Percentiles rank a stretch among this genome's conserved stretches.
These are phyloP conservation scores for Nesometra sesokonis DNA, from an alignment of 35 echinoderm and acorn worm genomes.

Conservation along the genomic window DNA sequence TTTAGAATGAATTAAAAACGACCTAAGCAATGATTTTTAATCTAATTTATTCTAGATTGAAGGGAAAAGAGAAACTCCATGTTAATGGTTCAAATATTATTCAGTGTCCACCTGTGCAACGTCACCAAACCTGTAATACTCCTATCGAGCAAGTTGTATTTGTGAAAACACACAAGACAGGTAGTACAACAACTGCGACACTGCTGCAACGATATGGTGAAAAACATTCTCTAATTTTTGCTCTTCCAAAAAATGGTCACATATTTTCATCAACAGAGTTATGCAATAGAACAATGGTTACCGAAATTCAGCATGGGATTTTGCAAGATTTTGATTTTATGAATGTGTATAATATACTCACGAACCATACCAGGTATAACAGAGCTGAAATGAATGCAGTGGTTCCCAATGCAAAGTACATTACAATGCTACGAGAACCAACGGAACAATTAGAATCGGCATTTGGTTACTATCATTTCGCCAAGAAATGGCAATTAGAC, in stretches of 20 bases:
- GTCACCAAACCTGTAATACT: no score
- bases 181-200: conserved; percentile 9
- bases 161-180: conserved; percentile 39
- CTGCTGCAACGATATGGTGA: conserved; percentile 30
- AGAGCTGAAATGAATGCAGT: conserved; percentile 37
- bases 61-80: no score
- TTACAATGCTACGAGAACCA: conserved; percentile 58
- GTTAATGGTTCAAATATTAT: no score
- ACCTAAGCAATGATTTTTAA: no score
- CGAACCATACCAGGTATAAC: conserved; percentile 56
- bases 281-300: not conserved
- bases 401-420: conserved; percentile 46
- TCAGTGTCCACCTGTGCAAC: no score
- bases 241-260: conserved; percentile 3
- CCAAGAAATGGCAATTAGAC: not conserved
- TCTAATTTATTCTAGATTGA: no score
- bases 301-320: not conserved
- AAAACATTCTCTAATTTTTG: conserved; percentile 10
- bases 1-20: no score
- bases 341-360: conserved; percentile 27
- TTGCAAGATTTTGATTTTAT: not conserved
- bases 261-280: not conserved
- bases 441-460: conserved; percentile 51
- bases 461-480: conserved; percentile 47
- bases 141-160: conserved; percentile 4